A percentile compares a stretch with the other conserved stretches of the same genome.
Conservation (phyloP, 2,888 invertebrate species). For the Heliconius aoede region DNA sequence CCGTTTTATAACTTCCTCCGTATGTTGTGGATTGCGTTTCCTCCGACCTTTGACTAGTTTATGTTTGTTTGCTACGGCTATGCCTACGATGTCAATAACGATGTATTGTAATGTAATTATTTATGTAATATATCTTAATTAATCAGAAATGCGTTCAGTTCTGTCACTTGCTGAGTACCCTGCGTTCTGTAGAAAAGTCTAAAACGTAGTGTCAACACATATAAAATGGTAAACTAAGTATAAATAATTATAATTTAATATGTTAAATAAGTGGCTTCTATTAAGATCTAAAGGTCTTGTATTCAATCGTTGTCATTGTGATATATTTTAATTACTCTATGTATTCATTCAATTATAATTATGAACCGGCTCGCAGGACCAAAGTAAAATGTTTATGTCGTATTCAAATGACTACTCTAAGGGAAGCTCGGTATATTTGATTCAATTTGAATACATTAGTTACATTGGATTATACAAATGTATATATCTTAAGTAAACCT, state of each 20-base stretch:
- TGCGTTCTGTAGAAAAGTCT: too few relatives aligned
- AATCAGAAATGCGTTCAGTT: too few relatives aligned
- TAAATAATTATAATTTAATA: too few relatives aligned
- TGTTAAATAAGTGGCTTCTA: neutral
- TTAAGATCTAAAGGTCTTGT: neutral
- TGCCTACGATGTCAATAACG: neutral
- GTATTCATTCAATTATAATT: conserved; percentile 22
- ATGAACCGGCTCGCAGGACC: conserved; percentile 36
- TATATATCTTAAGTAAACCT: neutral
- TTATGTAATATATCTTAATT: too few relatives aligned
- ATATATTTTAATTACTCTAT: conserved; percentile 24
- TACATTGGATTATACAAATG: neutral
- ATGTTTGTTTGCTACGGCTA: neutral
- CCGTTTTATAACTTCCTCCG: conserved; percentile 48
- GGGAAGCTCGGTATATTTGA: conserved; percentile 6
- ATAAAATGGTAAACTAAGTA: too few relatives aligned
- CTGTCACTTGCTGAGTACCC: too few relatives aligned
- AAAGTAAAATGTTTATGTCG: conserved; percentile 24
- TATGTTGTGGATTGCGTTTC: conserved; percentile 46
- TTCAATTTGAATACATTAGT: conserved; percentile 19
- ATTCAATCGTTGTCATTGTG: neutral
- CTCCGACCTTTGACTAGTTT: conserved; percentile 41
- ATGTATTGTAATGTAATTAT: neutral
- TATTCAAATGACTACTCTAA: conserved; percentile 24
- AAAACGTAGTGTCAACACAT: too few relatives aligned